Evolutionary conservation across 2,797 vertebrate genomes (phyloP).

Genomic region (Semotilus atromaculatus): DNA sequence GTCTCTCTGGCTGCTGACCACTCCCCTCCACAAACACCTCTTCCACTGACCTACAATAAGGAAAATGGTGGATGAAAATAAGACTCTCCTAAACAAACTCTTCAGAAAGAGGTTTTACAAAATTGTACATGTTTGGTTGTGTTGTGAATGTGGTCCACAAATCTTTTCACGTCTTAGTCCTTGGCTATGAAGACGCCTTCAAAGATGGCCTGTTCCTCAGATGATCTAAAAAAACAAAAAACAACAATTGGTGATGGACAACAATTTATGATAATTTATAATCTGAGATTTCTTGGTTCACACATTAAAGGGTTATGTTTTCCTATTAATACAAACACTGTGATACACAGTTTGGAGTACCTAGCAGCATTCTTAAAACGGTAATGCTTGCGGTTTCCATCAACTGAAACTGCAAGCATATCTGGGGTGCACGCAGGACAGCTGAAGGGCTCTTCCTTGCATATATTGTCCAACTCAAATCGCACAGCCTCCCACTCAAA

Average conservation of each 20-base stretch:
- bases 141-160: no score
- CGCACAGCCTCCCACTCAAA: conserved; percentile 7
- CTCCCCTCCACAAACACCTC: no score
- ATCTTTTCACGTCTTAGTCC: conserved; percentile 28
- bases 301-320: neutral
- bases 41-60: no score
- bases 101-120: no score
- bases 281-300: no score
- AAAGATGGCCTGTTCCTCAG: conserved; percentile 47
- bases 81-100: no score
- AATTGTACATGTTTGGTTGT: no score
- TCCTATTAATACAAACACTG: neutral
- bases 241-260: no score
- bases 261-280: no score
- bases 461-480: conserved; percentile 12
- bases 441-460: conserved; percentile 33
- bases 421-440: conserved; percentile 35
- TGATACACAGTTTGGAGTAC: conserved; percentile 13
- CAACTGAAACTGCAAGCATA: conserved; percentile 39
- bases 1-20: no score
- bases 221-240: conserved; percentile 42
- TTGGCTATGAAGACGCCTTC: conserved; percentile 43
- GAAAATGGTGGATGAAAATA: no score
- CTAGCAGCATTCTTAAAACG: conserved; percentile 36
- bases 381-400: conserved; percentile 46